A percentile compares a stretch with the other conserved stretches of the same genome.
phyloP scores from a whole-genome alignment of 2,797 vertebrate species.

The Leucoraja ocellata region DNA sequence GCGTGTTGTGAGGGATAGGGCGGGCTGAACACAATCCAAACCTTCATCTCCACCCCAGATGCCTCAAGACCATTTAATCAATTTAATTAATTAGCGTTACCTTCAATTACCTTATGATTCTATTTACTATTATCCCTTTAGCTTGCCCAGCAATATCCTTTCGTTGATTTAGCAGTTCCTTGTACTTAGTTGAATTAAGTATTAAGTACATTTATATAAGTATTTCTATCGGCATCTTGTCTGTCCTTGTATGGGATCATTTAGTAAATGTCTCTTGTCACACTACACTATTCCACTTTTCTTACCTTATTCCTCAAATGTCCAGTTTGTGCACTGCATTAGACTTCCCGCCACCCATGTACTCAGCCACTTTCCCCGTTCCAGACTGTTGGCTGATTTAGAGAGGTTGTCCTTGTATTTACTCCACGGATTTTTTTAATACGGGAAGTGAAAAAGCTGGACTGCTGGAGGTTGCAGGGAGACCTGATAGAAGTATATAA shows the following conservation, averaged over 20 bases:
- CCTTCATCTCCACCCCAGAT: no score
- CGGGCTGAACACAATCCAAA: no score
- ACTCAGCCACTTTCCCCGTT: background rate
- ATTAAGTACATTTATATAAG: background rate
- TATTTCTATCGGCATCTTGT: background rate
- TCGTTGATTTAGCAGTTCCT: background rate
- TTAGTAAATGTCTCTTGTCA: background rate
- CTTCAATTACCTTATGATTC: no score
- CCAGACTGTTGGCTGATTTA: background rate
- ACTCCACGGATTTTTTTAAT: no score
- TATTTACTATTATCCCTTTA: background rate
- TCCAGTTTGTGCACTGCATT: background rate
- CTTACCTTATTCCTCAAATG: background rate
- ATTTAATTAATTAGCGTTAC: no score
- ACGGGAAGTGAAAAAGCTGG: background rate
- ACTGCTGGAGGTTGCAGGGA: no score
- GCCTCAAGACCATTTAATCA: no score
- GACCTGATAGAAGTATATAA: no score
- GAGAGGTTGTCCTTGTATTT: background rate
- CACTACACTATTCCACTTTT: background rate
- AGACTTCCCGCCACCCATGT: background rate
- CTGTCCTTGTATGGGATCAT: background rate
- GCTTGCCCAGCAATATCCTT: background rate
- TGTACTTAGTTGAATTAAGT: background rate
- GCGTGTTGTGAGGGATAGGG: no score